phyloP scores from a whole-genome alignment of 2,113 vertebrate species.

The Tragelaphus buxtoni region DNA sequence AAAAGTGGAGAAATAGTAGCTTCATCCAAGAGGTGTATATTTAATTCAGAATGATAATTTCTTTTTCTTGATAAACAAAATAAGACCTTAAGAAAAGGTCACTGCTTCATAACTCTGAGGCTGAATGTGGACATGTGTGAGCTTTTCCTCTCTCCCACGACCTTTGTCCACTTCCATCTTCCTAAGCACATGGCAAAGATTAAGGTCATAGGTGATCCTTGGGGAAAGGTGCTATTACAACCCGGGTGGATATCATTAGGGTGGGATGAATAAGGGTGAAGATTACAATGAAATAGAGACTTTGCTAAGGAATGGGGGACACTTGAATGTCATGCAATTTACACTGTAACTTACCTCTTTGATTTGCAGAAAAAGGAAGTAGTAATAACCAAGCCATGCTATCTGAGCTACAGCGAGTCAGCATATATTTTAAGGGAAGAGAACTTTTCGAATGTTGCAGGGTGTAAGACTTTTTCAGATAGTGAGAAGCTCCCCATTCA shows the following conservation, averaged over 20 bases:
- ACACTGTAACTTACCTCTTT: background rate
- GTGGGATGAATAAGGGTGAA: background rate
- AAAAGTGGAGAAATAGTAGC: background rate
- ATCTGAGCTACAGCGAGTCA: background rate
- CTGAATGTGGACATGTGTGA: background rate
- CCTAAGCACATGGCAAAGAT: background rate
- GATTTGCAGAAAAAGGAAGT: background rate
- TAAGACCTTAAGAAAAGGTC: background rate
- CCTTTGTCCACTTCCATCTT: background rate
- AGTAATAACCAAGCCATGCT: background rate
- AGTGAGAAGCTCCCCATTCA: background rate
- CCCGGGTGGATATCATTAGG: background rate
- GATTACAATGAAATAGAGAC: background rate
- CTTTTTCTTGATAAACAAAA: background rate
- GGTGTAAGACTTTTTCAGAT: background rate
- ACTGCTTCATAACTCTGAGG: background rate
- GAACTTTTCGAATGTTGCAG: background rate
- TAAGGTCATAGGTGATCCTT: background rate
- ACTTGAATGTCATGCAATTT: background rate
- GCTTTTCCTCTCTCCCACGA: background rate
- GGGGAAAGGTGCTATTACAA: background rate
- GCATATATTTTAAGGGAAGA: background rate
- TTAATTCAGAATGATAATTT: background rate
- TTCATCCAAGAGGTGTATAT: background rate
- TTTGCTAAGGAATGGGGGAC: background rate